These are phyloP conservation scores for Drosophila atroscutellata DNA, from an alignment of 2,888 invertebrate genomes.

Conservation along the genomic window DNA sequence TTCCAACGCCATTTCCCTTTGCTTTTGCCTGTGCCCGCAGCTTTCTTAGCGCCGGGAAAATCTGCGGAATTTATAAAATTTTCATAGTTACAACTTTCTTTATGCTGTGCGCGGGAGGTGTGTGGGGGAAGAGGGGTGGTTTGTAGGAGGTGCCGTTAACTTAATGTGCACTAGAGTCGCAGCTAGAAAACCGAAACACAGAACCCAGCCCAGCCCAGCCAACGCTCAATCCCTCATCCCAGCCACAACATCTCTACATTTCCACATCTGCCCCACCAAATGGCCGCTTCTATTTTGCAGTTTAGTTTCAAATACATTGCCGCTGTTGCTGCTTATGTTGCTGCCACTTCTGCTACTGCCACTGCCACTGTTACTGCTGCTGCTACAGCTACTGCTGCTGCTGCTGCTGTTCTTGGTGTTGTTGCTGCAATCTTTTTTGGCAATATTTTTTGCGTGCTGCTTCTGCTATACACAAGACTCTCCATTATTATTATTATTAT, in stretches of 20 bases:
- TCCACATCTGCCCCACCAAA: neutral
- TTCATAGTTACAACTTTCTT: constrained; percentile 82
- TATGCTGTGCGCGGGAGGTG: constrained; percentile 51
- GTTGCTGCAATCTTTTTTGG: constrained; percentile 47
- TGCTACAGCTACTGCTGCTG: neutral
- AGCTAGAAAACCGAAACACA: constrained; percentile 11
- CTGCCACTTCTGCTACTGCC: constrained; percentile 1
- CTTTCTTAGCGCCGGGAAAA: constrained; percentile 78
- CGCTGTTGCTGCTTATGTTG: constrained; percentile 11
- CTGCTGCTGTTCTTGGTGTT: neutral
- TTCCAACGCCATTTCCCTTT: constrained; percentile 29
- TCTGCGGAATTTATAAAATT: constrained; percentile 82
- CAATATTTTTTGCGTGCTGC: constrained; percentile 57
- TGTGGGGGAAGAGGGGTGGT: neutral
- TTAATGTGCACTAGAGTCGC: constrained; percentile 66
- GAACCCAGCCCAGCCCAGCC: neutral
- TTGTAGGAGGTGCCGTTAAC: constrained; percentile 52
- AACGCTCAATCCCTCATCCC: neutral
- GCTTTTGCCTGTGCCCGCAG: constrained; percentile 46
- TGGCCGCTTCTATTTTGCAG: constrained; percentile 72
- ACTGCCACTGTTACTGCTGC: neutral
- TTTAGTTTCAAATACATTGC: constrained; percentile 77
- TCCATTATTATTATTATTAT: constrained; percentile 75
- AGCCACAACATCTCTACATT: neutral
- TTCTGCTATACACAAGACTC: constrained; percentile 70